phyloP scores from a whole-genome alignment of 2,888 invertebrate genomes.

The Mechanitis mazaeus region DNA sequence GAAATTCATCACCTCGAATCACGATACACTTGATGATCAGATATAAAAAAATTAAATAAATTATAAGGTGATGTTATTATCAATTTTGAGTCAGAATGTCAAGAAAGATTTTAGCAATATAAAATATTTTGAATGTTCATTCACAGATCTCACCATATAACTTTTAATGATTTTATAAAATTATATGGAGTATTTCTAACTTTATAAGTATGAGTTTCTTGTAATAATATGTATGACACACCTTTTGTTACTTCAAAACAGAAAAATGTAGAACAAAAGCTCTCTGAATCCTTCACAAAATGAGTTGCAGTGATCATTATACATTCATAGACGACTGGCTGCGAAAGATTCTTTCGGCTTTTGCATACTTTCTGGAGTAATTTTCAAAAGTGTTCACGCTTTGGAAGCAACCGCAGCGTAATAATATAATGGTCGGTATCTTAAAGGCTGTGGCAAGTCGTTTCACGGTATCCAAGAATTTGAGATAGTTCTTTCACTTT shows the following conservation, averaged over 20 bases:
- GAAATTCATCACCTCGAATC: slow-evolving; percentile 45
- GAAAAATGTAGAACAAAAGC: slow-evolving; percentile 34
- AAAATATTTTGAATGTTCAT: too few species aligned
- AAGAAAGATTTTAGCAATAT: neutral
- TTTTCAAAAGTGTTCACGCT: slow-evolving; percentile 57
- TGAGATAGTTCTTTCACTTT: slow-evolving; percentile 28
- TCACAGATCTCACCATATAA: too few species aligned
- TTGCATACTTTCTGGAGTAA: slow-evolving; percentile 50
- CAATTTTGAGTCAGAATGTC: neutral
- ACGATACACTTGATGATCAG: slow-evolving; percentile 33
- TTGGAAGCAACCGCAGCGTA: slow-evolving; percentile 60
- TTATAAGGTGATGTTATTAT: neutral
- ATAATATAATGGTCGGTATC: slow-evolving; percentile 63
- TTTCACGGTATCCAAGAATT: slow-evolving; percentile 26
- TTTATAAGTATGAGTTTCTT: slow-evolving; percentile 11
- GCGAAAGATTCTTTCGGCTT: slow-evolving; percentile 56
- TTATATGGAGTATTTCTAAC: neutral
- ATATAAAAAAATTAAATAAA: slow-evolving; percentile 7
- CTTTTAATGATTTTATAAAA: too few species aligned
- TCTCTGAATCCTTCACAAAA: slow-evolving; percentile 33
- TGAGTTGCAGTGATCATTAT: slow-evolving; percentile 59
- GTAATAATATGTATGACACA: slow-evolving; percentile 14
- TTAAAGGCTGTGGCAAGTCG: slow-evolving; percentile 27
- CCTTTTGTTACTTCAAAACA: slow-evolving; percentile 27
- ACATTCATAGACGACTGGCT: slow-evolving; percentile 67